A percentile compares a stretch with the other conserved stretches of the same genome.
phyloP scores from a whole-genome alignment of 2,113 vertebrate genomes.

The Choloepus hoffmanni region DNA sequence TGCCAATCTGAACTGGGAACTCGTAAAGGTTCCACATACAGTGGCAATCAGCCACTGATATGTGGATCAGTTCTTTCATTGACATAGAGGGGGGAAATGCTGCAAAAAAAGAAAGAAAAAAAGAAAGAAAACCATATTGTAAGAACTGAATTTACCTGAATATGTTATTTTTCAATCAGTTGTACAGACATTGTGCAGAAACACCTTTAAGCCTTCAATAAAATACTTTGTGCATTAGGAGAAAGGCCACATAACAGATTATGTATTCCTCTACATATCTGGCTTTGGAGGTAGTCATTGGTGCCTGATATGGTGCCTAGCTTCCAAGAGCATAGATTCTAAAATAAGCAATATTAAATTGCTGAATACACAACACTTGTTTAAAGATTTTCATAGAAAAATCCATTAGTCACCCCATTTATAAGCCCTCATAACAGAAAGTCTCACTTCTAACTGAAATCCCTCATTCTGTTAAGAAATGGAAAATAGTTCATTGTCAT shows the following conservation, averaged over 20 bases:
- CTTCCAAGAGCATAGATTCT: neutral
- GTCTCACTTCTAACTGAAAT: neutral
- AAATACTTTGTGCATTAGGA: neutral
- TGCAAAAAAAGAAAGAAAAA: neutral
- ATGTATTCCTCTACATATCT: neutral
- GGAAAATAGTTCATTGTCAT: neutral
- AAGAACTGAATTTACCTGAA: neutral
- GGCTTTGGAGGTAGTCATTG: neutral
- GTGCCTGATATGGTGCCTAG: neutral
- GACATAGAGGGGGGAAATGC: neutral
- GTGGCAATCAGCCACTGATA: neutral
- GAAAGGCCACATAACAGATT: neutral
- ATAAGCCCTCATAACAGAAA: neutral
- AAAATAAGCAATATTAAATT: neutral
- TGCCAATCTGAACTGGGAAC: neutral
- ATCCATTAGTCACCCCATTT: neutral
- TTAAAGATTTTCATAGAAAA: neutral
- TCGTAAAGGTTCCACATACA: neutral
- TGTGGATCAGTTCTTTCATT: neutral
- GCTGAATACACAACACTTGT: neutral
- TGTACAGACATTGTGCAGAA: neutral
- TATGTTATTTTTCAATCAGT: neutral
- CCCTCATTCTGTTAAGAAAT: neutral
- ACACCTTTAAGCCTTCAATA: slow-evolving; percentile 8
- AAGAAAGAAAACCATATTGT: neutral